Evolutionary conservation across 2,888 invertebrate species (phyloP).

Genomic region (Acanthosepion lycidas): DNA sequence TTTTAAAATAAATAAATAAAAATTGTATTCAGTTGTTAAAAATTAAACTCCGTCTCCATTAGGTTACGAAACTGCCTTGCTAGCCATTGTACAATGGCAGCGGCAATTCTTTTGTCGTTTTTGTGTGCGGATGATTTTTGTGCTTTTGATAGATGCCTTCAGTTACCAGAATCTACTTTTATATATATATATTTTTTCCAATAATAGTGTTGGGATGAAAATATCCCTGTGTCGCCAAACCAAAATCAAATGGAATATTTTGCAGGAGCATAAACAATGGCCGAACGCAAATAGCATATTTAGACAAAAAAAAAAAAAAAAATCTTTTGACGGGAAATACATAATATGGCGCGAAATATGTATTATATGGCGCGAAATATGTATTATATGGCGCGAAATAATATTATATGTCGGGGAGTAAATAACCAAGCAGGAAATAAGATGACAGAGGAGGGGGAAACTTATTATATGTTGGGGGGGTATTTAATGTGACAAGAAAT

Average conservation of each 20-base stretch:
- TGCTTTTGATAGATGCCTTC: background rate
- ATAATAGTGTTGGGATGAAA: background rate
- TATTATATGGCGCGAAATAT: slow-evolving; percentile 13
- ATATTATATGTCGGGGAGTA: background rate
- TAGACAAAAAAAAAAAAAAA: background rate
- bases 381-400: background rate
- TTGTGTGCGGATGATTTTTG: background rate
- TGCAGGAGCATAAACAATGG: background rate
- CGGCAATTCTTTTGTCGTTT: background rate
- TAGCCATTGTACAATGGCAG: no score
- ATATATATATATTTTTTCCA: background rate
- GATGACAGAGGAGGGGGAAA: background rate
- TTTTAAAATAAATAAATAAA: no score
- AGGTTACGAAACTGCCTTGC: no score
- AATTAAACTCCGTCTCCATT: no score
- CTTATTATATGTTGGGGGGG: background rate
- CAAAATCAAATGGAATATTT: background rate
- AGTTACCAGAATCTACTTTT: background rate
- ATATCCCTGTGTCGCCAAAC: background rate
- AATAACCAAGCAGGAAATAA: background rate
- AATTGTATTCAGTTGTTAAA: no score
- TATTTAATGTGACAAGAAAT: background rate
- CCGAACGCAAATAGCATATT: background rate
- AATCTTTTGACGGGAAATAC: background rate
- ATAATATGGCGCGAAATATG: background rate